These are phyloP conservation scores for Sarcophilus harrisii DNA, from an alignment of 2,797 vertebrate species.

Conservation along the genomic window DNA sequence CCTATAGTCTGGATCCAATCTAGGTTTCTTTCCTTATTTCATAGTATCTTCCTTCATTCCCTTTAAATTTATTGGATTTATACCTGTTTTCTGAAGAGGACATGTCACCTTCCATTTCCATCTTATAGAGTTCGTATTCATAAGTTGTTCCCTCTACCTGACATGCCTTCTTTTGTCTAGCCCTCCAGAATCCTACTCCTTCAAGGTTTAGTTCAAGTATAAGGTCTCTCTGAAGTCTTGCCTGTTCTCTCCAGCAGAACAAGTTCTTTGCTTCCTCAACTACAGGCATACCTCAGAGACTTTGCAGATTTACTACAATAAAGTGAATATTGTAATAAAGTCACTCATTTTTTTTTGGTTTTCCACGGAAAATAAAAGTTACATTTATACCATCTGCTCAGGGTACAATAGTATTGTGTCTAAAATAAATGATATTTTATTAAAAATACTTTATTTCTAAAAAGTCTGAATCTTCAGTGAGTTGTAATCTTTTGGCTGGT, in stretches of 20 bases:
- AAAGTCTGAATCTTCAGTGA: background rate
- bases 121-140: background rate
- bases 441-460: background rate
- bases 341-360: background rate
- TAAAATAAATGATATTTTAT: background rate
- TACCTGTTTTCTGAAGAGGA: background rate
- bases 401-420: background rate
- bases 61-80: background rate
- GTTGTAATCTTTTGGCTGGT: background rate
- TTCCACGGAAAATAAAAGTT: background rate
- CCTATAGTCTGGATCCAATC: background rate
- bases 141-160: background rate
- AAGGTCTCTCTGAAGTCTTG: background rate
- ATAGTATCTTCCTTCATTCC: background rate
- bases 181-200: background rate
- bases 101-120: background rate
- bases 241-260: background rate
- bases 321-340: background rate
- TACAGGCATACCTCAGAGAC: background rate
- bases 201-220: background rate
- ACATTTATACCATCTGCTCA: background rate
- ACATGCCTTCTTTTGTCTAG: background rate
- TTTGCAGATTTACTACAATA: background rate
- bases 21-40: background rate
- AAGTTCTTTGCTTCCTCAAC: background rate